phyloP scores from a whole-genome alignment of 1,140 invertebrate genomes.

The Drosophila orena region DNA sequence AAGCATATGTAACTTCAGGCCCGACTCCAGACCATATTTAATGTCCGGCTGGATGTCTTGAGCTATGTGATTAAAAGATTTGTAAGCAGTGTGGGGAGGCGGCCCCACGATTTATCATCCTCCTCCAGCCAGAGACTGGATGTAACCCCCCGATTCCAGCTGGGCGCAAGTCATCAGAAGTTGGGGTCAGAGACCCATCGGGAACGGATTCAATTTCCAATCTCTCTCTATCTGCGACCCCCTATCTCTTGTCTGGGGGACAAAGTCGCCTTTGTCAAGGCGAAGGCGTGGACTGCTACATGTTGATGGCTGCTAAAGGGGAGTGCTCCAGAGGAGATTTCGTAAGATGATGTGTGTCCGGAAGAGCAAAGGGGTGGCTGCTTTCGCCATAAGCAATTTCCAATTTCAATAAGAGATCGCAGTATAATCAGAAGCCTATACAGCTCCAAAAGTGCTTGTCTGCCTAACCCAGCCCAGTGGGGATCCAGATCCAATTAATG shows the following conservation, averaged over 20 bases:
- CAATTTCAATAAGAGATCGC: neutral
- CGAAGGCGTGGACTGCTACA: conserved; percentile 68
- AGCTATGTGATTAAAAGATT: conserved; percentile 75
- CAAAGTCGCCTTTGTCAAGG: conserved; percentile 18
- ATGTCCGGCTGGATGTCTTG: conserved; percentile 36
- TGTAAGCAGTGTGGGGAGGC: conserved; percentile 6
- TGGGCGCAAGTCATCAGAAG: conserved; percentile 67
- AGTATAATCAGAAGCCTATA: neutral
- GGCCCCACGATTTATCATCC: conserved; percentile 72
- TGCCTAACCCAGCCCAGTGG: too few relatives aligned
- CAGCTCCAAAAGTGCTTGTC: neutral
- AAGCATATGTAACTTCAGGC: conserved; percentile 29
- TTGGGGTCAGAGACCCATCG: conserved; percentile 70
- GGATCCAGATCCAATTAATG: too few relatives aligned
- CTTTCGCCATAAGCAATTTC: neutral
- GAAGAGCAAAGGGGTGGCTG: neutral
- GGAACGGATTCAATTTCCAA: conserved; percentile 44
- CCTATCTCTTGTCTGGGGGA: conserved; percentile 36
- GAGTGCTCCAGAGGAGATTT: conserved; percentile 23
- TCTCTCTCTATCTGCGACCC: conserved; percentile 15
- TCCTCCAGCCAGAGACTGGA: conserved; percentile 44
- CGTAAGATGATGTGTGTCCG: conserved; percentile 19
- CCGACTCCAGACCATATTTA: neutral
- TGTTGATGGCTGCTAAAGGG: conserved; percentile 57
- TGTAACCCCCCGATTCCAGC: conserved; percentile 68